A percentile compares a stretch with the other conserved stretches of the same genome.
phyloP scores from a whole-genome alignment of 2,888 invertebrate species.

The Neelides folsomi region DNA sequence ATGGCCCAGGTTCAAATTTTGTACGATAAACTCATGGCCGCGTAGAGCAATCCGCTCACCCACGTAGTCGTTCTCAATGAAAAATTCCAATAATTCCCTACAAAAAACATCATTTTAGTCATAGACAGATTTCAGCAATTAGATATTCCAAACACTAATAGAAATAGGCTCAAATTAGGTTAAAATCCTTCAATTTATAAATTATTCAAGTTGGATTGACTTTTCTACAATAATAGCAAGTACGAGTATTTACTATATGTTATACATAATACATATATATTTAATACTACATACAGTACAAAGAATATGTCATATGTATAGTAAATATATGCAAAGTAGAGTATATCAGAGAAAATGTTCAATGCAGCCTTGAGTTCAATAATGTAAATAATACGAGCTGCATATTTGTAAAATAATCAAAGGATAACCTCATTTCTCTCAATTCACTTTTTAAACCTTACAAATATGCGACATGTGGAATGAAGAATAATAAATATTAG shows the following conservation, averaged over 20 bases:
- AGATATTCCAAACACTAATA: no score
- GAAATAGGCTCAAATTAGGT: no score
- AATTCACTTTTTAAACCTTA: no score
- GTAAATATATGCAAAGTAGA: no score
- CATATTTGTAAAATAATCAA: no score
- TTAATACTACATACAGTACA: background rate
- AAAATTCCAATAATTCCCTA: conserved; percentile 53
- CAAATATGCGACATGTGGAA: no score
- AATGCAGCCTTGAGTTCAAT: background rate
- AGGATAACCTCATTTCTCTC: background rate
- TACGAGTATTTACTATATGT: background rate
- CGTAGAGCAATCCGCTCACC: conserved; percentile 64
- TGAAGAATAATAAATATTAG: no score
- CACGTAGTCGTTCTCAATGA: conserved; percentile 56
- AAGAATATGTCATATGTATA: background rate
- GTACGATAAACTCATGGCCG: conserved; percentile 70
- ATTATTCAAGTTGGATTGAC: no score
- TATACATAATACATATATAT: background rate
- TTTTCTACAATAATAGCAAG: no score
- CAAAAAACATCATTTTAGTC: conserved; percentile 15
- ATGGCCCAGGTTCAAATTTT: conserved; percentile 66
- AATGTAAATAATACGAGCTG: background rate
- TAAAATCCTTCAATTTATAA: no score
- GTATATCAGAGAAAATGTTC: background rate
- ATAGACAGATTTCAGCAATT: no score